These are phyloP conservation scores for Micropoecilia bifurca DNA, from an alignment of 2,797 vertebrate genomes.

Conservation along the genomic window DNA sequence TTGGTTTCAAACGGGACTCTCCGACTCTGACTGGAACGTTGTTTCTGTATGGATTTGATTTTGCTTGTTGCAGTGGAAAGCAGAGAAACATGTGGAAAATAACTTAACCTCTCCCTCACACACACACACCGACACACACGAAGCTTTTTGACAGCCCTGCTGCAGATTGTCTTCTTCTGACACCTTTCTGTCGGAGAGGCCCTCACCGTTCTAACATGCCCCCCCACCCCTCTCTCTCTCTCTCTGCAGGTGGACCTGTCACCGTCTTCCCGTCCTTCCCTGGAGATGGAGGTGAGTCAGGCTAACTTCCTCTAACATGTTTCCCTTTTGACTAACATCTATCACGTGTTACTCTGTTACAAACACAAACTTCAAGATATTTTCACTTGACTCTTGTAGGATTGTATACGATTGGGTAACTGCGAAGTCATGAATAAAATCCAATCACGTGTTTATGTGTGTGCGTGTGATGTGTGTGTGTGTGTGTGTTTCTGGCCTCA, in stretches of 20 bases:
- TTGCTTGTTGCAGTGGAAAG: conserved; percentile 38
- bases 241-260: conserved; percentile 81
- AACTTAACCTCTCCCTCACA: conserved; percentile 33
- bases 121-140: background rate
- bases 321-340: background rate
- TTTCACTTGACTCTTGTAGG: background rate
- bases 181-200: conserved; percentile 20
- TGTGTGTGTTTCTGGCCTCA: background rate
- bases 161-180: conserved; percentile 27
- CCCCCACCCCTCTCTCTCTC: conserved; percentile 46
- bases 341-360: background rate
- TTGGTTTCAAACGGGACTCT: background rate
- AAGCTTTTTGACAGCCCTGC: conserved; percentile 7
- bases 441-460: background rate
- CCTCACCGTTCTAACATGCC: background rate
- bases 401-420: background rate
- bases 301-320: background rate
- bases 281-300: conserved; percentile 83
- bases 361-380: background rate
- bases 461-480: too few relatives aligned
- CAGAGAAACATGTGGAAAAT: conserved; percentile 41
- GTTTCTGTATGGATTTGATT: conserved; percentile 16
- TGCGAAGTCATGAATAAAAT: background rate
- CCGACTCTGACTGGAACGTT: background rate
- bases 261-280: conserved; percentile 67